Conservation (phyloP, 2,113 vertebrate species). For the Dascyllus trimaculatus region DNA sequence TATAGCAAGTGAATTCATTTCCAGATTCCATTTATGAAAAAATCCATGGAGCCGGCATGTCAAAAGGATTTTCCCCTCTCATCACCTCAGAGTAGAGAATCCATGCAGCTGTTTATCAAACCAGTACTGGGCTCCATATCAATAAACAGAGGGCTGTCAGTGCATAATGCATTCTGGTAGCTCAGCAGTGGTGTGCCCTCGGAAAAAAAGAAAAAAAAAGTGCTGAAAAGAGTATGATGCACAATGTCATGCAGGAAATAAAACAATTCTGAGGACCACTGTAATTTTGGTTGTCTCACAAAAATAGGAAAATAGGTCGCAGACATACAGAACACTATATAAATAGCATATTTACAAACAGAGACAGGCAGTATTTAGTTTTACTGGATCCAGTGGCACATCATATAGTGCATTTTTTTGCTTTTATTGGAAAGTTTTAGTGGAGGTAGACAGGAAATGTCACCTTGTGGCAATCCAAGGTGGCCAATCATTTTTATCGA, state of each 20-base stretch:
- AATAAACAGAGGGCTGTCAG: slow-evolving; percentile 48
- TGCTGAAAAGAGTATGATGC: slow-evolving; percentile 1
- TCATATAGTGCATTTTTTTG: too few relatives aligned
- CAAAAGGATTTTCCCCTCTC: slow-evolving; percentile 65
- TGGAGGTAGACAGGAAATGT: too few relatives aligned
- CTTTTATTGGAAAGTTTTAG: too few relatives aligned
- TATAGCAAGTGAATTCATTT: slow-evolving; percentile 55
- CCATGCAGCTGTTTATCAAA: slow-evolving; percentile 62
- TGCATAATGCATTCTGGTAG: slow-evolving; percentile 50
- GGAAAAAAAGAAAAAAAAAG: neutral
- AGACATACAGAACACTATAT: neutral
- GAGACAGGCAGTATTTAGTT: neutral
- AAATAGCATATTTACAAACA: slow-evolving; percentile 25
- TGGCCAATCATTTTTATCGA: too few relatives aligned
- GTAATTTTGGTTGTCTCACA: neutral
- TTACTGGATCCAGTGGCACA: too few relatives aligned
- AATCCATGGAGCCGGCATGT: slow-evolving; percentile 51
- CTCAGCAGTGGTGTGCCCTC: slow-evolving; percentile 9
- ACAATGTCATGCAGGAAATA: slow-evolving; percentile 12
- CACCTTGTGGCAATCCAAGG: too few relatives aligned
- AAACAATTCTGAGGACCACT: slow-evolving; percentile 12
- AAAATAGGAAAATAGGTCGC: slow-evolving; percentile 23
- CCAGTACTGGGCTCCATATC: slow-evolving; percentile 44
- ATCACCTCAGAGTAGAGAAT: slow-evolving; percentile 60
- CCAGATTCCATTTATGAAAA: slow-evolving; percentile 59